A percentile compares a stretch with the other conserved stretches of the same genome.
These are phyloP conservation scores for Coptodon rendalli DNA, from an alignment of 2,113 vertebrate genomes.

Conservation along the genomic window DNA sequence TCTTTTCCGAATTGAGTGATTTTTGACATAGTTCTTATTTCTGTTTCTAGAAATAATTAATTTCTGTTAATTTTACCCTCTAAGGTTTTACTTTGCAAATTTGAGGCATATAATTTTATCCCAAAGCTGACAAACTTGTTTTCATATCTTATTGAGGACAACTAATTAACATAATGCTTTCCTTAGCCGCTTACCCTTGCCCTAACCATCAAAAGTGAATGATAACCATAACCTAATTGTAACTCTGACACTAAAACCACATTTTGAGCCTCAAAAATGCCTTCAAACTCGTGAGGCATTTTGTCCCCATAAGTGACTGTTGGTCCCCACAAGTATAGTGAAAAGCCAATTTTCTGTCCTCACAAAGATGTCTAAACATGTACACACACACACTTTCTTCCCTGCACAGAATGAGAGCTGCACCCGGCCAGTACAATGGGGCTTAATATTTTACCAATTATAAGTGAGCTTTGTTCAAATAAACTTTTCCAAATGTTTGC, in stretches of 20 bases:
- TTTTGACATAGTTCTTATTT: background rate
- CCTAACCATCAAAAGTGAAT: background rate
- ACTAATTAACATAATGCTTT: background rate
- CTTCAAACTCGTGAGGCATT: background rate
- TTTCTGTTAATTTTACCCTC: background rate
- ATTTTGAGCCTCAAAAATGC: background rate
- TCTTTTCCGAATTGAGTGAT: background rate
- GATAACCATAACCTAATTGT: background rate
- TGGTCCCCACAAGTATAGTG: background rate
- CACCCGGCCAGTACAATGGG: background rate
- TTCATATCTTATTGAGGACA: background rate
- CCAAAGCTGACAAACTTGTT: background rate
- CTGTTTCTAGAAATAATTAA: background rate
- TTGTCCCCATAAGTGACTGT: background rate
- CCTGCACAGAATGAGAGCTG: background rate
- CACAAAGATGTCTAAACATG: background rate
- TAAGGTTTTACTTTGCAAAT: background rate
- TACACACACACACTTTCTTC: background rate
- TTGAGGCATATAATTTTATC: background rate
- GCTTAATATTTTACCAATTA: slow-evolving; percentile 36
- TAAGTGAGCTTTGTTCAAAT: slow-evolving; percentile 23
- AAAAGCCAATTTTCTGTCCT: background rate
- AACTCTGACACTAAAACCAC: background rate
- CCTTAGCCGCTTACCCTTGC: background rate
- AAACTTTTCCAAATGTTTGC: slow-evolving; percentile 34